A percentile compares a stretch with the other conserved stretches of the same genome.
phyloP scores from a whole-genome alignment of 2,113 vertebrate genomes.

The Alligator mississippiensis region DNA sequence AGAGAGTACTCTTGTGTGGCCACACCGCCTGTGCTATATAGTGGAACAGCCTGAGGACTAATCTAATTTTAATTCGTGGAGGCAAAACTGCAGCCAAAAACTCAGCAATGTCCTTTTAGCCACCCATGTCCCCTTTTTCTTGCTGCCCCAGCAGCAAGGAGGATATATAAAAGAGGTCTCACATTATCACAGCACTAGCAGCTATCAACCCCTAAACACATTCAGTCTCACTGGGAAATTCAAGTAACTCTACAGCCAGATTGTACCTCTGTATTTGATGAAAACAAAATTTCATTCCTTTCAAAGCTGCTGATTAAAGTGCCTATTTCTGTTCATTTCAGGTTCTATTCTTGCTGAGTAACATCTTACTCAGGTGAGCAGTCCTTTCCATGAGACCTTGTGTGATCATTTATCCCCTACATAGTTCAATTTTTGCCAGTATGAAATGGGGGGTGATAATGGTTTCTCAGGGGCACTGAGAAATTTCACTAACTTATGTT shows the following conservation, averaged over 20 bases:
- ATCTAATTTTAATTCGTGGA: neutral
- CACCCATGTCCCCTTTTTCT: neutral
- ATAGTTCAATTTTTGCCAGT: neutral
- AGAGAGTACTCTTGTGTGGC: neutral
- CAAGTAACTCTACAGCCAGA: neutral
- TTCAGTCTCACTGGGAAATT: no score
- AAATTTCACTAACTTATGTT: neutral
- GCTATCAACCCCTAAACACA: neutral
- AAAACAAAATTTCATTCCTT: neutral
- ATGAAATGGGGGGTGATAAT: neutral
- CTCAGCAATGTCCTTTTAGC: neutral
- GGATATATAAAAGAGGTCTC: neutral
- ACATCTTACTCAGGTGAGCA: neutral
- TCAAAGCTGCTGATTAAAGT: neutral
- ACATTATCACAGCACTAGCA: neutral
- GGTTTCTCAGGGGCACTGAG: neutral
- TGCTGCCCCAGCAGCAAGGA: neutral
- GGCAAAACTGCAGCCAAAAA: neutral
- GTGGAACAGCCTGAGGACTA: fast-evolving
- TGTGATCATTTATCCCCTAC: neutral
- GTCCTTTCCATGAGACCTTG: neutral
- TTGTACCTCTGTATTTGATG: neutral
- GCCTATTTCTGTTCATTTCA: neutral
- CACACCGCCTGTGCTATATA: neutral
- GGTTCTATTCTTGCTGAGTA: neutral